Evolutionary conservation across 2,797 vertebrate genomes (phyloP).

Genomic region (Girardinus metallicus): DNA sequence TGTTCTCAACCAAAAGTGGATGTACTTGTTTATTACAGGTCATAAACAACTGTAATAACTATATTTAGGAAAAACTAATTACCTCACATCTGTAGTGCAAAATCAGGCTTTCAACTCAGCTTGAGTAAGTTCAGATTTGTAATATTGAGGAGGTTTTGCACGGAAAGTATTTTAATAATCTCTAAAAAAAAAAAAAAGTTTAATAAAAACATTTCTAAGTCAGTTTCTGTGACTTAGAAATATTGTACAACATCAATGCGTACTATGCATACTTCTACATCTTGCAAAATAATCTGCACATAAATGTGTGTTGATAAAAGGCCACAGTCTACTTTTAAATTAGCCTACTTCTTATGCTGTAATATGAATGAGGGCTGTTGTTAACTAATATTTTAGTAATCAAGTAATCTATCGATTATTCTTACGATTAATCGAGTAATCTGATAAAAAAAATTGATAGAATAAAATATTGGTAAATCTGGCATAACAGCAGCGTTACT

Average conservation of each 20-base stretch:
- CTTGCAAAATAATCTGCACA: neutral
- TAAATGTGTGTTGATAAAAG: neutral
- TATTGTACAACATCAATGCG: neutral
- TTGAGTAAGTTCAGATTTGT: neutral
- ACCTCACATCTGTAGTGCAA: neutral
- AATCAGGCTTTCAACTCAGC: neutral
- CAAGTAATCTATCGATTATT: too few species aligned
- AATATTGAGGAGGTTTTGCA: neutral
- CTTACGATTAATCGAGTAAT: too few species aligned
- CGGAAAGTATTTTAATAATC: neutral
- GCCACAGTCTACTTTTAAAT: constrained; percentile 26
- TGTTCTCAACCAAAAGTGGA: too few species aligned
- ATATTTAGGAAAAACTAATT: neutral
- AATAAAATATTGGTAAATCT: too few species aligned
- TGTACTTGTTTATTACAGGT: neutral
- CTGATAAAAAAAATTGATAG: too few species aligned
- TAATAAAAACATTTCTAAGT: neutral
- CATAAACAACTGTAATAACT: neutral
- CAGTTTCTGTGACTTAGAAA: neutral
- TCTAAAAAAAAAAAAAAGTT: neutral
- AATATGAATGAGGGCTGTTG: too few species aligned
- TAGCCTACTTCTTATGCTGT: constrained; percentile 45
- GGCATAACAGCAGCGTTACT: too few species aligned
- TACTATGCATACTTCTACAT: too few species aligned
- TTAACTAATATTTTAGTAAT: too few species aligned